Percentiles rank a stretch among this genome's conserved stretches.
Evolutionary conservation across 2,888 invertebrate genomes (phyloP).

Genomic region (Julus scandinavius): DNA sequence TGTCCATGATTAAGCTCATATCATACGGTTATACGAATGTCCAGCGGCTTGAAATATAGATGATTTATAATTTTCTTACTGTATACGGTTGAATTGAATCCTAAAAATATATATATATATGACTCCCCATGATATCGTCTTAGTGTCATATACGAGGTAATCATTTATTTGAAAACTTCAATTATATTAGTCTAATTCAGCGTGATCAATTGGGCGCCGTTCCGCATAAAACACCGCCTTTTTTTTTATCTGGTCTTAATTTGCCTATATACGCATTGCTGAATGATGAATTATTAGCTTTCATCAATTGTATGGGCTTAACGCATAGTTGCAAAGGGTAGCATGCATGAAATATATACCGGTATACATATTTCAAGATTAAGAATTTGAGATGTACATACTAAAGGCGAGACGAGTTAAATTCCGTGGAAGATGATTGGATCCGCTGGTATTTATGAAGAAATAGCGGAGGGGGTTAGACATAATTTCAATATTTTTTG

Average conservation of each 20-base stretch:
- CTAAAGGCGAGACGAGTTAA: not conserved
- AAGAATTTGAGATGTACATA: not conserved
- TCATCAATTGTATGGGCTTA: not conserved
- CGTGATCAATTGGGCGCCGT: conserved; percentile 16
- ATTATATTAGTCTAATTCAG: conserved; percentile 42
- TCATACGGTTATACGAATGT: too few relatives aligned
- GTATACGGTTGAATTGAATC: too few relatives aligned
- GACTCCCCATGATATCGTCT: not conserved
- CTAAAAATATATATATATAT: too few relatives aligned
- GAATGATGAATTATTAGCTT: conserved; percentile 2
- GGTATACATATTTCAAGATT: not conserved
- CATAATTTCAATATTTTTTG: too few relatives aligned
- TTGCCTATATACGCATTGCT: not conserved
- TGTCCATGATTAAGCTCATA: too few relatives aligned
- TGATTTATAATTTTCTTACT: too few relatives aligned
- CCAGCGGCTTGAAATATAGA: too few relatives aligned
- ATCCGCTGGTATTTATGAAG: not conserved
- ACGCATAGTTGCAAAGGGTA: not conserved
- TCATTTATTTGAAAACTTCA: conserved; percentile 30
- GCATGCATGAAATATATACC: not conserved
- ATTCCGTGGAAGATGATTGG: not conserved
- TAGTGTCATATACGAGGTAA: conserved; percentile 1
- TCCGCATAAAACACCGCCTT: not conserved
- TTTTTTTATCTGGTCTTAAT: not conserved
- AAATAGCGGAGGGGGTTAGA: too few relatives aligned